Evolutionary conservation across 2,113 vertebrate species (phyloP).

Genomic region (Argyrosomus japonicus): DNA sequence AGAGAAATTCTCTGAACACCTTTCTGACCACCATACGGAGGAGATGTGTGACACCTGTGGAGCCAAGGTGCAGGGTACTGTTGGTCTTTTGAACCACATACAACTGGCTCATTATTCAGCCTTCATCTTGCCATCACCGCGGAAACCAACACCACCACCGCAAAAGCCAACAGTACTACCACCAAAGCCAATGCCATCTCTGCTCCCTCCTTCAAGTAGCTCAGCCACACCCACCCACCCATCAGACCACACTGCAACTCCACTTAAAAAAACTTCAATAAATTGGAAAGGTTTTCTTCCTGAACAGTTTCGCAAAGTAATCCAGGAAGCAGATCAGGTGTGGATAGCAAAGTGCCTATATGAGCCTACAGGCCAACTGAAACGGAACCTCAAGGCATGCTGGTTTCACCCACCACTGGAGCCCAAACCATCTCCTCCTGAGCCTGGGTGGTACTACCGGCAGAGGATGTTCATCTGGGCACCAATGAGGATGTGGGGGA

Average conservation of each 20-base stretch:
- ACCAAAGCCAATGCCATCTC: neutral
- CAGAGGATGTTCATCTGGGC: too few species aligned
- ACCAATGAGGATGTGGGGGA: too few species aligned
- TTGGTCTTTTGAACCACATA: too few species aligned
- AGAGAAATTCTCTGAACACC: too few species aligned
- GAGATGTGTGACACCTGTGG: too few species aligned
- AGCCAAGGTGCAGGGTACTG: too few species aligned
- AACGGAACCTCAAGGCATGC: neutral
- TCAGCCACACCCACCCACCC: neutral
- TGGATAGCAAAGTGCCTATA: neutral
- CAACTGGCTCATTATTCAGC: too few species aligned
- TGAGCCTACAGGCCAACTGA: neutral
- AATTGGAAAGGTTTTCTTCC: neutral
- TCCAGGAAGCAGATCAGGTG: neutral
- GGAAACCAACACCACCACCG: too few species aligned
- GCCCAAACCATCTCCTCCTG: neutral
- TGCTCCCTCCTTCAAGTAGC: too few species aligned
- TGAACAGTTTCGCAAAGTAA: neutral
- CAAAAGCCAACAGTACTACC: too few species aligned
- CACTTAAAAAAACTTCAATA: fast-evolving
- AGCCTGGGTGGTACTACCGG: neutral
- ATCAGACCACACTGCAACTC: neutral
- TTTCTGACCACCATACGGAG: too few species aligned
- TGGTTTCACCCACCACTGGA: neutral
- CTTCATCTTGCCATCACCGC: too few species aligned